A percentile compares a stretch with the other conserved stretches of the same genome.
These are phyloP conservation scores for Parnassius apollo DNA, from an alignment of 2,888 invertebrate genomes.

Conservation along the genomic window DNA sequence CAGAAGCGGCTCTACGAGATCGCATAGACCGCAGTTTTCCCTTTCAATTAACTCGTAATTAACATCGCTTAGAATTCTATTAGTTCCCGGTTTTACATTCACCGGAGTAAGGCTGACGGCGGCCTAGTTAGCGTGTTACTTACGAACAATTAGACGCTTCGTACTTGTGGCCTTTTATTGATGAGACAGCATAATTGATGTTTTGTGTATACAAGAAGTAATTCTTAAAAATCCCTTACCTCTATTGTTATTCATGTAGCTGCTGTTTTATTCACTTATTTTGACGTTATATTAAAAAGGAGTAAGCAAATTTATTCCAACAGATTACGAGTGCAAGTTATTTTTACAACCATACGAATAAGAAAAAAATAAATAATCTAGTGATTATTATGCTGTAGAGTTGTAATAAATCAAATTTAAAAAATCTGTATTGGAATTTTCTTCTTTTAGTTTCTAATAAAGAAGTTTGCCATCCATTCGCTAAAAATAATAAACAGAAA, in stretches of 20 bases:
- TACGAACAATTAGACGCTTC: slow-evolving; percentile 59
- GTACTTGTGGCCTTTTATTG: slow-evolving; percentile 19
- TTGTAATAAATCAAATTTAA: too few species aligned
- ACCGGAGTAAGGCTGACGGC: slow-evolving; percentile 44
- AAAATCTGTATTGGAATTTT: too few species aligned
- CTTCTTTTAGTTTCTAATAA: too few species aligned
- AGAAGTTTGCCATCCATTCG: too few species aligned
- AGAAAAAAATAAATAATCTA: too few species aligned
- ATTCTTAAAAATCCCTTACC: slow-evolving; percentile 13
- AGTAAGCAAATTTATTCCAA: too few species aligned
- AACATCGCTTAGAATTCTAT: slow-evolving; percentile 37
- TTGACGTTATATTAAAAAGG: too few species aligned
- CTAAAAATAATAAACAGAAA: too few species aligned
- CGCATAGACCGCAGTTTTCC: slow-evolving; percentile 35
- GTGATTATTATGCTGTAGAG: too few species aligned
- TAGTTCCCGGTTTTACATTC: slow-evolving; percentile 36
- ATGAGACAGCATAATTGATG: slow-evolving; percentile 26
- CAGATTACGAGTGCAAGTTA: too few species aligned
- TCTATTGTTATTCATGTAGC: slow-evolving; percentile 7
- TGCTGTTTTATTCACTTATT: neutral
- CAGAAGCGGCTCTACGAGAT: slow-evolving; percentile 28
- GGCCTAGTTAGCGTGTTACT: slow-evolving; percentile 64
- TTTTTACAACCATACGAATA: too few species aligned
- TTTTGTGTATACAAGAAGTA: slow-evolving; percentile 24
- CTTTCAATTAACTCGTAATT: slow-evolving; percentile 49